Percentiles rank a stretch among this genome's conserved stretches.
phyloP scores from a whole-genome alignment of 2,888 invertebrate genomes.

The Melinaea marsaeus region DNA sequence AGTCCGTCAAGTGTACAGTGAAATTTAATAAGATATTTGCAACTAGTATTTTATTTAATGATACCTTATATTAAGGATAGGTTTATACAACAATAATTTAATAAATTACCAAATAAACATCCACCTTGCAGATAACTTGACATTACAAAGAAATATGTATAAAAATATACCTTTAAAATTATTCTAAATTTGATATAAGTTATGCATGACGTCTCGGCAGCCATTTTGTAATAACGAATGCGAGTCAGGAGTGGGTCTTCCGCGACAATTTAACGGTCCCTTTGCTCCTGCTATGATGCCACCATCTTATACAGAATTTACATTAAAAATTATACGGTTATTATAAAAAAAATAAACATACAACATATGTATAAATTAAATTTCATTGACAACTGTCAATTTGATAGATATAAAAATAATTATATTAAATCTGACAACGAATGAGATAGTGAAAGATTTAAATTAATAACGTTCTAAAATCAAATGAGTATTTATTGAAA shows the following conservation, averaged over 20 bases:
- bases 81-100: too few species aligned
- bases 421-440: too few species aligned
- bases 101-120: too few species aligned
- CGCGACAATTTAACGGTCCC: constrained; percentile 61
- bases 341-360: background rate
- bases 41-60: constrained; percentile 25
- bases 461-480: too few species aligned
- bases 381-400: too few species aligned
- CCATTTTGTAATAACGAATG: constrained; percentile 57
- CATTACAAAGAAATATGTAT: too few species aligned
- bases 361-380: too few species aligned
- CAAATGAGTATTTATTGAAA: background rate
- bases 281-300: constrained; percentile 41
- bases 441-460: too few species aligned
- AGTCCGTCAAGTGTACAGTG: constrained; percentile 51
- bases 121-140: too few species aligned
- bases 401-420: too few species aligned
- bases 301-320: constrained; percentile 33
- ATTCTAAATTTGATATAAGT: background rate
- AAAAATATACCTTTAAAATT: too few species aligned
- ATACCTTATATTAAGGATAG: constrained; percentile 12
- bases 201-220: constrained; percentile 32
- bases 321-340: background rate
- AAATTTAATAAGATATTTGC: constrained; percentile 51
- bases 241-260: constrained; percentile 64